Conservation (phyloP, 2,888 invertebrate genomes). For the Odontocerum albicorne region DNA sequence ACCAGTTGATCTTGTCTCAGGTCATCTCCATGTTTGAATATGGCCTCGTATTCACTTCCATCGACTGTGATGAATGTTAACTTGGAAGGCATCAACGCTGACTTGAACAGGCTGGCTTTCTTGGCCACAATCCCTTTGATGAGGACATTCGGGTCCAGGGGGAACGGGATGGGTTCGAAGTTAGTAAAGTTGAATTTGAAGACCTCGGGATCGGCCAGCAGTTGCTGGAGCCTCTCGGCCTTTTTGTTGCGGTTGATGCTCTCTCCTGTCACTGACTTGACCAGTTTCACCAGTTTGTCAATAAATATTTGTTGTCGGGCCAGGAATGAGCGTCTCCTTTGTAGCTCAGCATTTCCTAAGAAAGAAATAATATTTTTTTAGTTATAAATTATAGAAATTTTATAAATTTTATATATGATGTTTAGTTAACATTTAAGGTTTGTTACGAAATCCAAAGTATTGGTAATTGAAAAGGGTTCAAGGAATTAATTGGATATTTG, state of each 20-base stretch:
- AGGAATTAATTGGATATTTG: too few species aligned
- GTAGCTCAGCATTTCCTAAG: slow-evolving; percentile 66
- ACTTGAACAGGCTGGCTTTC: slow-evolving; percentile 93
- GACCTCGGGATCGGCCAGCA: slow-evolving; percentile 78
- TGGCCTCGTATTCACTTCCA: slow-evolving; percentile 86
- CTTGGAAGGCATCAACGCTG: slow-evolving; percentile 92
- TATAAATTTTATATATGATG: background rate
- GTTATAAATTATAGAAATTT: background rate
- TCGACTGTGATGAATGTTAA: slow-evolving; percentile 84
- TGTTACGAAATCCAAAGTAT: too few species aligned
- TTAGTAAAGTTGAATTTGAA: slow-evolving; percentile 85
- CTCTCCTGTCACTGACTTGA: slow-evolving; percentile 87
- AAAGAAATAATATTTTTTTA: background rate
- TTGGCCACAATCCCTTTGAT: slow-evolving; percentile 88
- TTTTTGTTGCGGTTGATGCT: slow-evolving; percentile 91
- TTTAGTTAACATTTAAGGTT: too few species aligned
- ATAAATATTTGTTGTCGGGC: slow-evolving; percentile 88
- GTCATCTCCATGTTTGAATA: slow-evolving; percentile 98
- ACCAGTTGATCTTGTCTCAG: slow-evolving; percentile 96
- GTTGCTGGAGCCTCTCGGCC: slow-evolving; percentile 82
- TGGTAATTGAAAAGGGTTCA: too few species aligned
- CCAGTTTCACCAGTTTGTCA: slow-evolving; percentile 83
- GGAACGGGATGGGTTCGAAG: slow-evolving; percentile 92
- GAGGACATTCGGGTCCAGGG: slow-evolving; percentile 88
- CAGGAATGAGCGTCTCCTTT: slow-evolving; percentile 74